These are phyloP conservation scores for Drosophila aff. DNA, from an alignment of 1,140 invertebrate species.

Conservation along the genomic window DNA sequence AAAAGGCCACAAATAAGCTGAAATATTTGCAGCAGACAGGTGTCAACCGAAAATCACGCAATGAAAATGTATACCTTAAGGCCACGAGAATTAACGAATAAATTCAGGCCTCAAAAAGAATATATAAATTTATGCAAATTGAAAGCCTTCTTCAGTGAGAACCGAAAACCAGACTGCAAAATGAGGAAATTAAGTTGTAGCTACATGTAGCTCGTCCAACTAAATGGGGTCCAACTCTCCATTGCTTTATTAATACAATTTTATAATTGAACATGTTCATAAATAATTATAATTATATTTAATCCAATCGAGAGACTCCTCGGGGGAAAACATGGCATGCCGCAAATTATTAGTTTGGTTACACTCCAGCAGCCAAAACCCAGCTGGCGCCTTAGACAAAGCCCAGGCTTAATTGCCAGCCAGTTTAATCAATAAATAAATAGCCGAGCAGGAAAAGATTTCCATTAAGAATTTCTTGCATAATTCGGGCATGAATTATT, in stretches of 20 bases:
- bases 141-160: conserved; percentile 14
- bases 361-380: conserved; percentile 58
- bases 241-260: conserved; percentile 36
- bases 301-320: conserved; percentile 15
- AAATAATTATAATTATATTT: conserved; percentile 37
- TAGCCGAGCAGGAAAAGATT: conserved; percentile 52
- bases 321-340: conserved; percentile 44
- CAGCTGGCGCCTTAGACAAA: conserved; percentile 33
- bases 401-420: conserved; percentile 32
- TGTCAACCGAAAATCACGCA: conserved; percentile 48
- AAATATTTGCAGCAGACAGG: conserved; percentile 47
- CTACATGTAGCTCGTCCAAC: background rate
- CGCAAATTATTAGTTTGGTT: conserved; percentile 43
- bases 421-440: conserved; percentile 43
- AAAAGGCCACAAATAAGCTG: conserved; percentile 51
- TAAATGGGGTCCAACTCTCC: conserved; percentile 6
- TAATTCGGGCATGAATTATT: conserved; percentile 47
- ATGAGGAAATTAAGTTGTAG: conserved; percentile 13
- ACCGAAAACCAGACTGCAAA: conserved; percentile 14
- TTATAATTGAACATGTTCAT: conserved; percentile 44
- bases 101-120: conserved; percentile 1
- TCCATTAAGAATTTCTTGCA: conserved; percentile 33
- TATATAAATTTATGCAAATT: conserved; percentile 26
- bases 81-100: conserved; percentile 8
- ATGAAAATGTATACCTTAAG: conserved; percentile 45